phyloP scores from a whole-genome alignment of 2,888 invertebrate species.

The Tetramorium bicarinatum region DNA sequence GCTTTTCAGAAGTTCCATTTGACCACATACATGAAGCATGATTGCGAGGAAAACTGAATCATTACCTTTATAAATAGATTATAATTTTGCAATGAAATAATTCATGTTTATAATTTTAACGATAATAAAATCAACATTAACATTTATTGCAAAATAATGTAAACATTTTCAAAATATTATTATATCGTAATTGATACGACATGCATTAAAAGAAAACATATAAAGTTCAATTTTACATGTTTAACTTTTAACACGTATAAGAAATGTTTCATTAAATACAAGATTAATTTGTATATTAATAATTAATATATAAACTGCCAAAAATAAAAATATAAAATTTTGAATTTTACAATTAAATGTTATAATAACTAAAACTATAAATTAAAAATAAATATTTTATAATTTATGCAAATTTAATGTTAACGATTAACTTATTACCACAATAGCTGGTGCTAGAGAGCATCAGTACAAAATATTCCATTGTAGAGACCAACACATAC shows the following conservation, averaged over 20 bases:
- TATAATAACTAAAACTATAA: no score
- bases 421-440: constrained; percentile 25
- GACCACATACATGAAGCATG: constrained; percentile 28
- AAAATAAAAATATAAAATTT: not conserved
- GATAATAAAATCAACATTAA: not conserved
- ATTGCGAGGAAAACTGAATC: constrained; percentile 18
- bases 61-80: constrained; percentile 20
- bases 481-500: not conserved
- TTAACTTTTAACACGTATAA: no score
- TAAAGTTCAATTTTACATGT: not conserved
- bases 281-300: not conserved
- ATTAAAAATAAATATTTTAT: no score
- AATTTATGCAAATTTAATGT: not conserved
- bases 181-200: not conserved
- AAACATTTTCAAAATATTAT: not conserved
- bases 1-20: constrained; percentile 13
- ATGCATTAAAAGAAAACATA: not conserved
- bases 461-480: constrained; percentile 4
- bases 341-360: not conserved
- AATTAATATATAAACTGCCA: not conserved
- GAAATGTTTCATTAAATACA: not conserved
- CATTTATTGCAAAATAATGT: not conserved
- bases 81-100: not conserved
- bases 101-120: not conserved
- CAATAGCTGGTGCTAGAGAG: constrained; percentile 16